phyloP scores from a whole-genome alignment of 2,797 vertebrate genomes.

The Sebastes ruberrimus region DNA sequence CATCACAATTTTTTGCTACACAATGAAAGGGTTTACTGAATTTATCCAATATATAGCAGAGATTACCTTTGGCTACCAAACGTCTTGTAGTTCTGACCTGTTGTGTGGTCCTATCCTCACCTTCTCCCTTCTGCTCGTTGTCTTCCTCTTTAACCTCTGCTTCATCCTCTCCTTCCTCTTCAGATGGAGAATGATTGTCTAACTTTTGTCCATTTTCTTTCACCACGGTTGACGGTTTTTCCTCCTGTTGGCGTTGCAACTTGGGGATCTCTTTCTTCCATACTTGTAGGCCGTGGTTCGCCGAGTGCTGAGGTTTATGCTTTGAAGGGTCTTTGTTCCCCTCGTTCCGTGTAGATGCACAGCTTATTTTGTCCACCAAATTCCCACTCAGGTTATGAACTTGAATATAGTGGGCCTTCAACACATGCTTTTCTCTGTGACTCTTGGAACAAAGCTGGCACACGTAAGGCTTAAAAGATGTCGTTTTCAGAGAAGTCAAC shows the following conservation, averaged over 20 bases:
- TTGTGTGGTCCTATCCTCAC: constrained; percentile 62
- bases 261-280: constrained; percentile 44
- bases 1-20: constrained; percentile 93
- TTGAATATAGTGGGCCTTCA: constrained; percentile 90
- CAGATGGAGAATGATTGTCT: constrained; percentile 65
- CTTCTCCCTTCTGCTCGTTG: constrained; percentile 77
- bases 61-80: constrained; percentile 90
- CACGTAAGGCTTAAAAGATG: constrained; percentile 91
- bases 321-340: constrained; percentile 58
- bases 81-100: constrained; percentile 90
- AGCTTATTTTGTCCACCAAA: constrained; percentile 81
- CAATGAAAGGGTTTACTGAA: constrained; percentile 97
- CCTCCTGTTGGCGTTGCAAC: constrained; percentile 48
- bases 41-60: constrained; percentile 92
- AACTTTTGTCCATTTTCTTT: constrained; percentile 74
- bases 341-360: constrained; percentile 68
- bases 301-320: constrained; percentile 23
- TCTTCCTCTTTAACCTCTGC: constrained; percentile 77
- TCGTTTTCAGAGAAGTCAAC: constrained; percentile 85
- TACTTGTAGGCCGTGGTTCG: constrained; percentile 11
- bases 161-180: constrained; percentile 70
- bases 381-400: constrained; percentile 86
- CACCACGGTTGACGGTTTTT: constrained; percentile 19
- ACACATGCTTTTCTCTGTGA: constrained; percentile 90
- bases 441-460: constrained; percentile 94